Percentiles rank a stretch among this genome's conserved stretches.
Conservation (phyloP, 2,113 vertebrate species). For the Nicator chloris region DNA sequence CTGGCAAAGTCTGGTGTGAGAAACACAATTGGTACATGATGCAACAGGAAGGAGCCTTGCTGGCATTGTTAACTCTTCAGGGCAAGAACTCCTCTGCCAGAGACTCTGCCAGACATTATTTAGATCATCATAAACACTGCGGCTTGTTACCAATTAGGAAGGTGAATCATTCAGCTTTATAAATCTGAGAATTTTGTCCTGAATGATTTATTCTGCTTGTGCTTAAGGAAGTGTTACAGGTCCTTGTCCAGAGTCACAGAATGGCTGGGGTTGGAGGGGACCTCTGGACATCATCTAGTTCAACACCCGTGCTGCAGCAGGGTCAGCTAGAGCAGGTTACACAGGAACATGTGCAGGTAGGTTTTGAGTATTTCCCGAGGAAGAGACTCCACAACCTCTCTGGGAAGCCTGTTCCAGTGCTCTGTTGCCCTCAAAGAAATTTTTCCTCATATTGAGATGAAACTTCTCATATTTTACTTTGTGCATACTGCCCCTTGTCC, state of each 20-base stretch:
- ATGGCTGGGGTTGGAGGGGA: background rate
- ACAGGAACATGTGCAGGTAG: background rate
- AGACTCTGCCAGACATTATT: background rate
- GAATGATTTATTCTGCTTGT: background rate
- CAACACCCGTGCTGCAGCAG: background rate
- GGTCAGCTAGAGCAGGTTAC: background rate
- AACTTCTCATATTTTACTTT: background rate
- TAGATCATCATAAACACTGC: background rate
- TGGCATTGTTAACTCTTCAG: background rate
- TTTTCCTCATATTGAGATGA: background rate
- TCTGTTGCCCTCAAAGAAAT: background rate
- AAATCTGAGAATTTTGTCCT: background rate
- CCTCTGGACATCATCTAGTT: background rate
- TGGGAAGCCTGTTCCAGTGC: background rate
- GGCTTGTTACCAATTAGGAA: background rate
- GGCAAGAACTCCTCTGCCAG: background rate
- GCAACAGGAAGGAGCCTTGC: background rate
- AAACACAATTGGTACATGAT: background rate
- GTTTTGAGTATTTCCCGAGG: background rate
- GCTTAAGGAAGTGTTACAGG: background rate
- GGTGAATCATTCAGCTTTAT: background rate
- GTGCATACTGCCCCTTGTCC: background rate
- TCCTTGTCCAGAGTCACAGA: background rate
- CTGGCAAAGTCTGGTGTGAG: background rate
- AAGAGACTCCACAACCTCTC: background rate